These are phyloP conservation scores for Argynnis bischoffii DNA, from an alignment of 2,888 invertebrate species.

Conservation along the genomic window DNA sequence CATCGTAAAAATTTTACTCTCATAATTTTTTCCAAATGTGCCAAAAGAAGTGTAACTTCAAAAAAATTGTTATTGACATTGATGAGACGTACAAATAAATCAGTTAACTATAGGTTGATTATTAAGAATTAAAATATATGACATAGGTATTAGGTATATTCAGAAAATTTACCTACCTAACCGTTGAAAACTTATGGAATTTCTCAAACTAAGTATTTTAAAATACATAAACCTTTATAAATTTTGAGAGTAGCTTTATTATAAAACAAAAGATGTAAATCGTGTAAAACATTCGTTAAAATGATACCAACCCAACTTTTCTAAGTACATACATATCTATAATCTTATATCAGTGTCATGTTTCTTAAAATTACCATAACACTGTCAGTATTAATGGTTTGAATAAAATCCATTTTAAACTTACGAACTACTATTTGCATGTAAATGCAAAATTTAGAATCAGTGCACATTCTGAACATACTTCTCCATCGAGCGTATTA, in stretches of 20 bases:
- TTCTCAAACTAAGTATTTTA: too few relatives aligned
- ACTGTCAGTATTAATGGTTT: conserved; percentile 64
- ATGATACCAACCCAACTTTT: conserved; percentile 46
- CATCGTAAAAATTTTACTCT: too few relatives aligned
- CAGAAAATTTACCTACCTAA: too few relatives aligned
- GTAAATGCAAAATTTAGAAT: conserved; percentile 76
- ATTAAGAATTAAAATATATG: too few relatives aligned
- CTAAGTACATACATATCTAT: conserved; percentile 53
- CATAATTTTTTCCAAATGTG: too few relatives aligned
- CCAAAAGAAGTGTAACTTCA: too few relatives aligned
- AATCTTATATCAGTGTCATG: conserved; percentile 81
- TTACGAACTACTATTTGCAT: conserved; percentile 64
- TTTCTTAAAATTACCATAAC: conserved; percentile 77
- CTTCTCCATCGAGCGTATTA: conserved; percentile 61
- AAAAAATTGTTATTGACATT: neutral
- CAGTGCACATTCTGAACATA: conserved; percentile 62
- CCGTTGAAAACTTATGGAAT: too few relatives aligned
- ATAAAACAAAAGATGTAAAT: neutral
- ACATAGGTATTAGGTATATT: too few relatives aligned
- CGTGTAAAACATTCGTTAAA: conserved; percentile 26
- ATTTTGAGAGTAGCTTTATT: too few relatives aligned
- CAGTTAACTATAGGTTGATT: too few relatives aligned
- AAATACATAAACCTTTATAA: too few relatives aligned
- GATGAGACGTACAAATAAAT: too few relatives aligned
- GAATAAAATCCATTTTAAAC: conserved; percentile 63